A percentile compares a stretch with the other conserved stretches of the same genome.
Conservation (phyloP, 30 jellyfish, hydroid and myxozoan genomes). For the Aurelia coerulea region DNA sequence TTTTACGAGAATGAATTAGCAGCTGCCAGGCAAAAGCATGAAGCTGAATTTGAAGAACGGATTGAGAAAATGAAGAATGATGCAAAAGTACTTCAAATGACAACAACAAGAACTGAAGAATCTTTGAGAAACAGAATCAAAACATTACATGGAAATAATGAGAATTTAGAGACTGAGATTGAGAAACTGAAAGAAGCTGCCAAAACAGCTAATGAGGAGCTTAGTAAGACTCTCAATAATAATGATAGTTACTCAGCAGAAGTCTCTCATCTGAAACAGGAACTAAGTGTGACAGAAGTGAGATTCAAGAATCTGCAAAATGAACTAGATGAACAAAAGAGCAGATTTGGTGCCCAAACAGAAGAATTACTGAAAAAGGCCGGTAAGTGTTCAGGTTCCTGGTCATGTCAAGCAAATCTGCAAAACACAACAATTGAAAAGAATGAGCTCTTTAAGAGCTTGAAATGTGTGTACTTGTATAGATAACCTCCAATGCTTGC, state of each 20-base stretch:
- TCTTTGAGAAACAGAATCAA: slow-evolving; percentile 31
- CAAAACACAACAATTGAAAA: too few species aligned
- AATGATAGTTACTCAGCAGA: slow-evolving; percentile 52
- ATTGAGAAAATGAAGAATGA: slow-evolving; percentile 51
- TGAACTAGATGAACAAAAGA: slow-evolving; percentile 36
- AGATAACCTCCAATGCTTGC: too few species aligned
- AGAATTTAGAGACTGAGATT: slow-evolving; percentile 23
- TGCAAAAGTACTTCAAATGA: slow-evolving; percentile 25
- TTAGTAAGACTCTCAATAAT: slow-evolving; percentile 38
- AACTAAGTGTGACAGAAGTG: slow-evolving; percentile 43
- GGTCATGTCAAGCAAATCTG: too few species aligned
- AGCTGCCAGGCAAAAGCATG: slow-evolving; percentile 59
- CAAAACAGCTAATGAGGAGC: slow-evolving; percentile 31
- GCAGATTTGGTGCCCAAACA: slow-evolving; percentile 20
- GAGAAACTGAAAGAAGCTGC: slow-evolving; percentile 20
- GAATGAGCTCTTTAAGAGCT: too few species aligned
- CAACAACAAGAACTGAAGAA: slow-evolving; percentile 55
- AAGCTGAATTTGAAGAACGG: slow-evolving; percentile 13
- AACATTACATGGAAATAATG: slow-evolving; percentile 42
- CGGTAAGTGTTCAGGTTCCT: slow-evolving; percentile 11
- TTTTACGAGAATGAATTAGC: slow-evolving; percentile 80
- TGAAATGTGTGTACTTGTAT: too few species aligned
- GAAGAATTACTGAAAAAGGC: slow-evolving; percentile 54
- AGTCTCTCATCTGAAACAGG: slow-evolving; percentile 52
- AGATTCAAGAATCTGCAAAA: slow-evolving; percentile 46